A percentile compares a stretch with the other conserved stretches of the same genome.
Conservation (phyloP, 2,797 vertebrate species). For the Falco peregrinus region DNA sequence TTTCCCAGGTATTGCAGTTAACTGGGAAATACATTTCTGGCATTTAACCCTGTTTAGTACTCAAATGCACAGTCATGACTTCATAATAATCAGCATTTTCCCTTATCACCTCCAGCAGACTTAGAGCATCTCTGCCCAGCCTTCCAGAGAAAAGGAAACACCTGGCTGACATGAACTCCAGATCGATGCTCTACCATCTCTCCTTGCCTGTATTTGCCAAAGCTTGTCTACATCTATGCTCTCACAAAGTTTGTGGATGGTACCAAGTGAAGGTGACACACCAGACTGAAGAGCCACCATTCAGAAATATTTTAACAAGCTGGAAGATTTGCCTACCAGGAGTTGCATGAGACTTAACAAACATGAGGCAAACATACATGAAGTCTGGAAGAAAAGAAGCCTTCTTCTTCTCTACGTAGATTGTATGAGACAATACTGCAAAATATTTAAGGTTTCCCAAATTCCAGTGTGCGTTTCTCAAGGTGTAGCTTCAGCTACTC, state of each 20-base stretch:
- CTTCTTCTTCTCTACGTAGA: background rate
- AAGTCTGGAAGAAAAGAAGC: background rate
- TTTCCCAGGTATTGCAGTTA: background rate
- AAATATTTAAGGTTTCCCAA: background rate
- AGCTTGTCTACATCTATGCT: background rate
- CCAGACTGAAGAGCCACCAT: background rate
- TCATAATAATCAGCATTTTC: background rate
- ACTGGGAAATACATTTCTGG: background rate
- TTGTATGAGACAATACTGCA: background rate
- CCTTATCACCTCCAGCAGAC: background rate
- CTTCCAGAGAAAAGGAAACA: background rate
- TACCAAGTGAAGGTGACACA: background rate
- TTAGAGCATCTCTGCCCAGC: background rate
- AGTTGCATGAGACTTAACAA: background rate
- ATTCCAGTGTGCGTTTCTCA: background rate
- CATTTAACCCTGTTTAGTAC: background rate
- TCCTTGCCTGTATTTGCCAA: background rate
- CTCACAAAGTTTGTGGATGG: background rate
- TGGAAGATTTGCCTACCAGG: background rate
- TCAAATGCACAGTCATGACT: background rate
- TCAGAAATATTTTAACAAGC: background rate
- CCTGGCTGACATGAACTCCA: background rate
- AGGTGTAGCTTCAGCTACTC: background rate
- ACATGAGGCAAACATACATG: background rate
- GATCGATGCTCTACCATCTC: background rate